Evolutionary conservation across 2,113 vertebrate genomes (phyloP).

Genomic region (Meles meles): DNA sequence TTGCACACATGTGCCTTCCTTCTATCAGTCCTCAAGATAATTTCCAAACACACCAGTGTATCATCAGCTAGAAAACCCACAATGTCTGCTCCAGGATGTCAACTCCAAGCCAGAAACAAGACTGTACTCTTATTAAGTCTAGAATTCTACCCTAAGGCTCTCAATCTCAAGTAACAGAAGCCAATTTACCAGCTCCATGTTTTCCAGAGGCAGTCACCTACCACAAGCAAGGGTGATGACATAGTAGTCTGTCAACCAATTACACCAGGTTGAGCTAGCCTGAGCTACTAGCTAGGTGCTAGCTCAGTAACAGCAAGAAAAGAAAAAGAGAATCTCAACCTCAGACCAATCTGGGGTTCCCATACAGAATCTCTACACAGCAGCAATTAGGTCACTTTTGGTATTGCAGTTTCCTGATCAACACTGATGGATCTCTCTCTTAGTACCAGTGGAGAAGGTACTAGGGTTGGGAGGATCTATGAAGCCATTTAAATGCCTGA

Average conservation of each 20-base stretch:
- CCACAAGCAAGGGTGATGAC: neutral
- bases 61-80: slow-evolving; percentile 15
- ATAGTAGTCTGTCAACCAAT: neutral
- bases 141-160: neutral
- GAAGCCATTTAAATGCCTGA: neutral
- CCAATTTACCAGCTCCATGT: neutral
- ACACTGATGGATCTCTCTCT: neutral
- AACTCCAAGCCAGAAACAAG: slow-evolving; percentile 39
- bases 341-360: neutral
- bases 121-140: neutral
- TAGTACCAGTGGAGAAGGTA: neutral
- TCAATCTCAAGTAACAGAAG: slow-evolving; percentile 8
- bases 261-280: neutral
- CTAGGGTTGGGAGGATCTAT: neutral
- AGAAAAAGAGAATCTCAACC: slow-evolving; percentile 9
- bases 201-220: slow-evolving; percentile 33
- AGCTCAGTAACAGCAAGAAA: neutral
- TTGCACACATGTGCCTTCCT: neutral
- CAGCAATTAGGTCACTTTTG: slow-evolving; percentile 4
- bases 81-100: neutral
- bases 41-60: neutral
- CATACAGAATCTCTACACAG: neutral
- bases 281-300: neutral
- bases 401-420: neutral
- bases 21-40: slow-evolving; percentile 3